Conservation (phyloP, 1,140 invertebrate species). For the Sitobion miscanthi region DNA sequence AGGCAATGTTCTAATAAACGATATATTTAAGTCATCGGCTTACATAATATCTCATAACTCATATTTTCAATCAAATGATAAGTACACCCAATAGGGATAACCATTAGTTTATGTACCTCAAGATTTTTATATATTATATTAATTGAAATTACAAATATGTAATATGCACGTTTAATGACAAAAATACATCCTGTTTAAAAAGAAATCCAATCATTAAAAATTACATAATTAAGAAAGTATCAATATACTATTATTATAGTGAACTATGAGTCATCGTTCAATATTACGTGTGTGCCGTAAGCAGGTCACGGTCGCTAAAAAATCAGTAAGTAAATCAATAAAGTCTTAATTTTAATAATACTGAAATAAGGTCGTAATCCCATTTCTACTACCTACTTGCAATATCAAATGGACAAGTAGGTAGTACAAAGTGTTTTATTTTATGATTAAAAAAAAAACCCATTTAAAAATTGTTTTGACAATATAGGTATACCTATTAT, state of each 20-base stretch:
- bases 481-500: not conserved
- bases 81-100: not conserved
- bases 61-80: too few species aligned
- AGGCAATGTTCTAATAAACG: too few species aligned
- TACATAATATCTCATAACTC: too few species aligned
- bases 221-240: conserved; percentile 26
- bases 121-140: not conserved
- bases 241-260: not conserved
- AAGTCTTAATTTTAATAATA: not conserved
- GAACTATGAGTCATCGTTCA: not conserved
- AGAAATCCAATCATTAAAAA: not conserved
- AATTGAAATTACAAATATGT: not conserved
- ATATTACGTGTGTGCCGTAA: too few species aligned
- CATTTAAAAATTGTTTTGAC: not conserved
- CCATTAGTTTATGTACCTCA: not conserved
- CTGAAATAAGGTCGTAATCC: not conserved
- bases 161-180: not conserved
- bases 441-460: not conserved
- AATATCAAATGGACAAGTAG: not conserved
- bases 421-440: not conserved
- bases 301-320: not conserved
- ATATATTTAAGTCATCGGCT: too few species aligned
- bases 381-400: not conserved
- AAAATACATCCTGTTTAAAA: not conserved
- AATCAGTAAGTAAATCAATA: not conserved